Conservation (phyloP, 35 echinoderm and acorn worm species). For the Eucidaris tribuloides region DNA sequence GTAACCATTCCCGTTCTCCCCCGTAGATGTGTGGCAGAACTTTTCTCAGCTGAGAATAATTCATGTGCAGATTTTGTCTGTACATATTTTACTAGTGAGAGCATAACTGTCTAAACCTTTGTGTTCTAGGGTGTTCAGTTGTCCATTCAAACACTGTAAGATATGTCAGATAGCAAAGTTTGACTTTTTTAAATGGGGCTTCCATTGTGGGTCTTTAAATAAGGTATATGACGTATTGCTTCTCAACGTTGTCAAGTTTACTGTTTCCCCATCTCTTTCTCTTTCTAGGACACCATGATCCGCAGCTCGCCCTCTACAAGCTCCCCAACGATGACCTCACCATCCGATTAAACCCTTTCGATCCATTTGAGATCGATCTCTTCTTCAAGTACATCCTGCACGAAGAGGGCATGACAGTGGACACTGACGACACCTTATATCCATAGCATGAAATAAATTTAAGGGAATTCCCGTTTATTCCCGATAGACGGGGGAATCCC, state of each 20-base stretch:
- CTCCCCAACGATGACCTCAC: slow-evolving; percentile 14
- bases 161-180: not conserved
- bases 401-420: not conserved
- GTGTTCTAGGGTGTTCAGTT: not conserved
- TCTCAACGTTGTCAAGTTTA: not conserved
- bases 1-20: no score
- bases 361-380: slow-evolving; percentile 8
- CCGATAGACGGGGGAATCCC: no score
- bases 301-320: not conserved
- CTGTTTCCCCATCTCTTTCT: not conserved
- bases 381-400: slow-evolving; percentile 21
- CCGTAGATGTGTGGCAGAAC: no score
- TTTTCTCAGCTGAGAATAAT: no score
- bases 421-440: no score
- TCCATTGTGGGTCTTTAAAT: not conserved
- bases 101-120: not conserved
- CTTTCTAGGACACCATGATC: not conserved
- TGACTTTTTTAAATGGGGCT: not conserved
- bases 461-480: no score
- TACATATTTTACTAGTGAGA: no score
- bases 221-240: not conserved
- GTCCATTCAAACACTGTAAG: not conserved
- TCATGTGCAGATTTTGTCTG: no score
- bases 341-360: not conserved
- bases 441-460: no score